These are phyloP conservation scores for Phylloscopus trochilus DNA, from an alignment of 2,113 vertebrate genomes.

Conservation along the genomic window DNA sequence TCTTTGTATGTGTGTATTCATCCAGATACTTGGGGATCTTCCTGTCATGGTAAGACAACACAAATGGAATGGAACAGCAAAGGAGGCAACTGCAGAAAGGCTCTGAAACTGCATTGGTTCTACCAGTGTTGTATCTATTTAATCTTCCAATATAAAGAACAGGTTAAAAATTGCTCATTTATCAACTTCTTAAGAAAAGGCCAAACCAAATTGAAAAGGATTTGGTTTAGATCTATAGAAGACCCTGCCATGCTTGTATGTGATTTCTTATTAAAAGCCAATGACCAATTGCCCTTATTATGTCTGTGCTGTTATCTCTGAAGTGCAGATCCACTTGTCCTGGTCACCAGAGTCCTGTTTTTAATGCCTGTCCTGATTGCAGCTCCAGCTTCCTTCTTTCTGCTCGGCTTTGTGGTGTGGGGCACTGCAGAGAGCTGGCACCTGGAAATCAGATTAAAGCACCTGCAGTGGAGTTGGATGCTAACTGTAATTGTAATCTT, in stretches of 20 bases:
- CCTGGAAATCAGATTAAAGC: neutral
- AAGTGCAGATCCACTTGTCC: neutral
- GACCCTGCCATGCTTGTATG: neutral
- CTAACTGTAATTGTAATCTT: neutral
- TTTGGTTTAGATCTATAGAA: neutral
- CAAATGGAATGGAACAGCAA: neutral
- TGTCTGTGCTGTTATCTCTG: neutral
- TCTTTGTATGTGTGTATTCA: neutral
- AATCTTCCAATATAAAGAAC: neutral
- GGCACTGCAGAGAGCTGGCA: rapidly evolving
- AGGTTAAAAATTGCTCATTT: neutral
- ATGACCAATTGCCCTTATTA: neutral
- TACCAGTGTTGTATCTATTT: neutral
- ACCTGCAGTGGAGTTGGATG: neutral
- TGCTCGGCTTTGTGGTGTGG: neutral
- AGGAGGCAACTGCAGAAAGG: neutral
- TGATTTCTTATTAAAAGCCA: neutral
- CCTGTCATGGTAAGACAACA: neutral
- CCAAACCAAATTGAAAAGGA: neutral
- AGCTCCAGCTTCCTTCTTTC: neutral
- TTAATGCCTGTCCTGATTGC: neutral
- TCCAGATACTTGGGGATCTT: neutral
- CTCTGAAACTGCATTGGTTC: neutral
- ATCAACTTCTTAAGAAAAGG: neutral
- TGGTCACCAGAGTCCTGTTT: neutral